Evolutionary conservation across 2,797 vertebrate species (phyloP).

Genomic region (Notolabrus celidotus): DNA sequence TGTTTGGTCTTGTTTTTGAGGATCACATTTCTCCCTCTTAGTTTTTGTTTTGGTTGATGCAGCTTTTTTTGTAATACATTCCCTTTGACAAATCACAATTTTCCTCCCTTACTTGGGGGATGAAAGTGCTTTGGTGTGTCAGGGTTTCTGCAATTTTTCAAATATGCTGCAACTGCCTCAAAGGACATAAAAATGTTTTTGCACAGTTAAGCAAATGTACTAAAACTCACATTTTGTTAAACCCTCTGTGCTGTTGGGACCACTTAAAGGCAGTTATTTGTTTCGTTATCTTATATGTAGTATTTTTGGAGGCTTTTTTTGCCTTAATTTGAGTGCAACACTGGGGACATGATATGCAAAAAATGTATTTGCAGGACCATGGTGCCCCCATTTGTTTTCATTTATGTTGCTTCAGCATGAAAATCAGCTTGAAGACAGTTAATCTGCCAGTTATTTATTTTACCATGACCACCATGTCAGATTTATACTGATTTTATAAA

Average conservation of each 20-base stretch:
- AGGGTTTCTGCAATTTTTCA: slow-evolving; percentile 17
- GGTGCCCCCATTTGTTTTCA: neutral
- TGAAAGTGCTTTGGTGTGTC: slow-evolving; percentile 2
- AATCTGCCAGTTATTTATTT: neutral
- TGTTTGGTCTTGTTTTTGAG: slow-evolving; percentile 13
- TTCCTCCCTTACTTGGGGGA: neutral
- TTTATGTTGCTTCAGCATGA: slow-evolving; percentile 1
- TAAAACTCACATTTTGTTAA: slow-evolving; percentile 12
- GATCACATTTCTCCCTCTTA: slow-evolving; percentile 11
- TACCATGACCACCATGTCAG: too few relatives aligned
- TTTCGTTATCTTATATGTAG: neutral
- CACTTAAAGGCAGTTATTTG: neutral
- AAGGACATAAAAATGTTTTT: slow-evolving; percentile 4
- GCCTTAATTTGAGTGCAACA: neutral
- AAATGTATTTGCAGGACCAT: neutral
- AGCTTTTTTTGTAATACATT: slow-evolving; percentile 18
- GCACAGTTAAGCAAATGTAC: slow-evolving; percentile 26
- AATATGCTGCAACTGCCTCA: slow-evolving; percentile 17
- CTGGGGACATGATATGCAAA: neutral
- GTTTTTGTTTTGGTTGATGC: slow-evolving; percentile 27
- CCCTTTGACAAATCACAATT: neutral
- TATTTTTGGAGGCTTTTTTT: slow-evolving; percentile 1
- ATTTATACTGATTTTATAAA: too few relatives aligned
- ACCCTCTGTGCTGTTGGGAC: neutral
- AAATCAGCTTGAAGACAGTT: neutral